Evolutionary conservation across 1,140 invertebrate species (phyloP).

Genomic region (Camponotus floridanus): DNA sequence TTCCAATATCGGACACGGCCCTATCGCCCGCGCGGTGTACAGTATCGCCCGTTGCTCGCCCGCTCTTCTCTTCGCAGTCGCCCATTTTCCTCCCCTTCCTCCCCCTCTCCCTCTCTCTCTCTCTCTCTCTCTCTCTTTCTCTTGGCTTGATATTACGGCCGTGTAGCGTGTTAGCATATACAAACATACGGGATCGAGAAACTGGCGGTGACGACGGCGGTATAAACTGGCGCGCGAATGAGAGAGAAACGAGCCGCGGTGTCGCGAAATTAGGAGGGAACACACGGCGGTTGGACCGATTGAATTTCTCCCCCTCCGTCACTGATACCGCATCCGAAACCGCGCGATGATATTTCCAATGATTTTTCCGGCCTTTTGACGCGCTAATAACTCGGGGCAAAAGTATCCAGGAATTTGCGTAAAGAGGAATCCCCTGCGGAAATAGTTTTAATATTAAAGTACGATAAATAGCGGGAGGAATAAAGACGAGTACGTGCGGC

Average conservation of each 20-base stretch:
- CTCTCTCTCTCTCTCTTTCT: slow-evolving; percentile 66
- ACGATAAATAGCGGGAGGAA: neutral
- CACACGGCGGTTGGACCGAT: slow-evolving; percentile 1
- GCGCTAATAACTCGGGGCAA: neutral
- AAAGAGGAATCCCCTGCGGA: neutral
- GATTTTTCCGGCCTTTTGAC: neutral
- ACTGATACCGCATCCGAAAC: too few species aligned
- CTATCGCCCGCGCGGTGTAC: slow-evolving; percentile 37
- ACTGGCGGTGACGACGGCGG: slow-evolving; percentile 21
- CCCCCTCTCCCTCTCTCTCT: slow-evolving; percentile 61
- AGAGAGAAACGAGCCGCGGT: slow-evolving; percentile 61
- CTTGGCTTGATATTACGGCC: slow-evolving; percentile 72
- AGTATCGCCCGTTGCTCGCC: slow-evolving; percentile 50
- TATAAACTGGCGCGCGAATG: slow-evolving; percentile 37
- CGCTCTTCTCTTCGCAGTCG: slow-evolving; percentile 63
- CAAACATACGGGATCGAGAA: slow-evolving; percentile 63
- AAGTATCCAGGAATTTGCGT: neutral
- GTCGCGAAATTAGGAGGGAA: slow-evolving; percentile 60
- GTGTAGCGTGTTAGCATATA: slow-evolving; percentile 73
- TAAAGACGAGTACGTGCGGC: too few species aligned
- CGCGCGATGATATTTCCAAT: neutral
- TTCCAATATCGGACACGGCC: slow-evolving; percentile 71
- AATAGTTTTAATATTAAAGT: neutral
- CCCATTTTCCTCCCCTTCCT: slow-evolving; percentile 6
- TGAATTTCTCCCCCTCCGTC: neutral